Evolutionary conservation across 2,113 vertebrate genomes (phyloP).

Genomic region (Panurus biarmicus): DNA sequence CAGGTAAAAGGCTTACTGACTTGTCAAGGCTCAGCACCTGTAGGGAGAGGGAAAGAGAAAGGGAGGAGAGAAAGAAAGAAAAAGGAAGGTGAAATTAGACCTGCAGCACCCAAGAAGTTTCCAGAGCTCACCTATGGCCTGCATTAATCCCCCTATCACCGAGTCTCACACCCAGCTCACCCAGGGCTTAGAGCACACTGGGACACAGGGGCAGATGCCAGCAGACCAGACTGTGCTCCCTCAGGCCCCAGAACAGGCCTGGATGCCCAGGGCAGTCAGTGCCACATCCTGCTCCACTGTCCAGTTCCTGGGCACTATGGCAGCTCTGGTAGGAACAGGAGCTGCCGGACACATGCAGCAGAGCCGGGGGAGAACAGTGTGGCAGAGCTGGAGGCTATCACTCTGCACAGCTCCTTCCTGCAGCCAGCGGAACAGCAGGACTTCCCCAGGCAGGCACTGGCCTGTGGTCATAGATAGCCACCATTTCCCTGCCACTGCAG

Average conservation of each 20-base stretch:
- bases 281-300: rapidly evolving
- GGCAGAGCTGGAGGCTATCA: neutral
- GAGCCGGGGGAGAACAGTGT: rapidly evolving
- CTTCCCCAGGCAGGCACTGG: rapidly evolving
- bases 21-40: slow-evolving; percentile 93
- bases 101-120: neutral
- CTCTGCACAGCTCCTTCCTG: neutral
- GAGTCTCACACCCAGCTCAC: neutral
- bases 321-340: neutral
- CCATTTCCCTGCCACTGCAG: rapidly evolving
- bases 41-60: slow-evolving; percentile 61
- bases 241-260: neutral
- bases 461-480: neutral
- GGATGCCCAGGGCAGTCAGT: neutral
- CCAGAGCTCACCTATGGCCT: neutral
- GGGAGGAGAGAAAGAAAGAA: slow-evolving; percentile 51
- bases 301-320: neutral
- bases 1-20: slow-evolving; percentile 84
- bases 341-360: neutral
- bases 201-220: neutral
- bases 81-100: slow-evolving; percentile 54
- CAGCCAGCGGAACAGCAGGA: neutral
- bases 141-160: neutral
- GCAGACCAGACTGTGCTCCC: neutral
- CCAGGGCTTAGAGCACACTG: slow-evolving; percentile 6